phyloP scores from a whole-genome alignment of 1,140 invertebrate species.

The Heliconius congener region DNA sequence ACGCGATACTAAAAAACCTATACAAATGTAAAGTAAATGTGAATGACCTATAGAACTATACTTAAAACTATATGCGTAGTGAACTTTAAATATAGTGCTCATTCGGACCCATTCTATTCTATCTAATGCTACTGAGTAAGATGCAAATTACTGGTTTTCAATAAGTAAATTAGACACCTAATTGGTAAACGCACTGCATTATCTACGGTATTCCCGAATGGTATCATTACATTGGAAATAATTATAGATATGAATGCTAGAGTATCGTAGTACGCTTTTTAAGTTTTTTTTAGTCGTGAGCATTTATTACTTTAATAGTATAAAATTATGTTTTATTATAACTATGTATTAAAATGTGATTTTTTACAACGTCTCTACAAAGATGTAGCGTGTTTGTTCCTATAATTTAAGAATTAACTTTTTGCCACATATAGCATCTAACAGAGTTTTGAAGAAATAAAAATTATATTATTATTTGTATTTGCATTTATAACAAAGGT shows the following conservation, averaged over 20 bases:
- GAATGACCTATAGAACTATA: not conserved
- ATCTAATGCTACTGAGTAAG: constrained; percentile 29
- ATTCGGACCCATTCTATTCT: constrained; percentile 20
- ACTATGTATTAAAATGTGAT: constrained; percentile 13
- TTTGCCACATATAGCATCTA: no score
- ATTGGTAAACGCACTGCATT: constrained; percentile 44
- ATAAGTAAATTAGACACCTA: constrained; percentile 50
- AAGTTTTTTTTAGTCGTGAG: not conserved
- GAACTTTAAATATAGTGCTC: constrained; percentile 4
- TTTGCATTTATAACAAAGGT: no score
- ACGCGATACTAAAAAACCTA: not conserved
- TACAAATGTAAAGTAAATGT: constrained; percentile 2
- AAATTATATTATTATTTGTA: no score
- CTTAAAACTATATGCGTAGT: not conserved
- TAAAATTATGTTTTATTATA: not conserved
- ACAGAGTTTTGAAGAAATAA: no score
- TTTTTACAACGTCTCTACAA: constrained; percentile 31
- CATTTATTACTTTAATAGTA: constrained; percentile 32
- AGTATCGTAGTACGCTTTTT: constrained; percentile 13
- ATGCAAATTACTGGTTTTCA: constrained; percentile 55
- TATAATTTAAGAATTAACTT: not conserved
- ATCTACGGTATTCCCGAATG: constrained; percentile 24
- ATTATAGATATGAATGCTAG: constrained; percentile 24
- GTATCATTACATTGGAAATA: constrained; percentile 34
- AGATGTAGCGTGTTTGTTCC: not conserved